A percentile compares a stretch with the other conserved stretches of the same genome.
phyloP scores from a whole-genome alignment of 37 sponge, comb jelly and placozoan species.

The Eunapius fragilis region DNA sequence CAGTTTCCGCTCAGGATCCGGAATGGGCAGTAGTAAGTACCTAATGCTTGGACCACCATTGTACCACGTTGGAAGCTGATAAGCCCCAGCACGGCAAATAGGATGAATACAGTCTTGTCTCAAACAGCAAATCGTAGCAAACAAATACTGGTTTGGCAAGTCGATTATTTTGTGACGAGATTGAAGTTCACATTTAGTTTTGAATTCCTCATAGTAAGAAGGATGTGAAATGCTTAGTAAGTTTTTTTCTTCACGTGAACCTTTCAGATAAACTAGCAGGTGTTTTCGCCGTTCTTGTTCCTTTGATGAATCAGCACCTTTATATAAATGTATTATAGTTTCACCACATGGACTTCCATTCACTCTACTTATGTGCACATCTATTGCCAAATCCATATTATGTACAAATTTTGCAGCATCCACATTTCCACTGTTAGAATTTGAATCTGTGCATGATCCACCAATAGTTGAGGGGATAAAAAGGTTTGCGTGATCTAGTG shows the following conservation, averaged over 20 bases:
- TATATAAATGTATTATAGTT: slow-evolving; percentile 16
- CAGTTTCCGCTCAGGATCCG: slow-evolving; percentile 3
- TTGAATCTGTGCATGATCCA: slow-evolving; percentile 15
- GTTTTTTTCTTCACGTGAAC: not conserved
- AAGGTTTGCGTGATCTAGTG: slow-evolving; percentile 24
- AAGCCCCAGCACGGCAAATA: not conserved
- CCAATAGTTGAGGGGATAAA: slow-evolving; percentile 49
- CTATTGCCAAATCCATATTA: slow-evolving; percentile 32
- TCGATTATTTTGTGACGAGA: not conserved
- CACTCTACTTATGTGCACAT: slow-evolving; percentile 41
- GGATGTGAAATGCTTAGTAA: not conserved
- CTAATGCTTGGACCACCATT: slow-evolving; percentile 15
- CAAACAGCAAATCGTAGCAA: slow-evolving; percentile 22
- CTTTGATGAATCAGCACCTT: slow-evolving; percentile 21
- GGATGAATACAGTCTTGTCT: slow-evolving; percentile 26
- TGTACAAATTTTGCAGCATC: not conserved
- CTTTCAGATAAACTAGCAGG: slow-evolving; percentile 14
- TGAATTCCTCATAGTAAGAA: too few species aligned
- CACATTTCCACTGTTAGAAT: slow-evolving; percentile 19
- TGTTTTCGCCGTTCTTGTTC: not conserved
- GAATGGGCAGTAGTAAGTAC: slow-evolving; percentile 25
- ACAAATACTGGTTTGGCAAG: slow-evolving; percentile 11
- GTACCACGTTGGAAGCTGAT: slow-evolving; percentile 8
- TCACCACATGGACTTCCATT: slow-evolving; percentile 45
- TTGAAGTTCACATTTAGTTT: not conserved